phyloP scores from a whole-genome alignment of 1,140 invertebrate species.

The Periplaneta americana region DNA sequence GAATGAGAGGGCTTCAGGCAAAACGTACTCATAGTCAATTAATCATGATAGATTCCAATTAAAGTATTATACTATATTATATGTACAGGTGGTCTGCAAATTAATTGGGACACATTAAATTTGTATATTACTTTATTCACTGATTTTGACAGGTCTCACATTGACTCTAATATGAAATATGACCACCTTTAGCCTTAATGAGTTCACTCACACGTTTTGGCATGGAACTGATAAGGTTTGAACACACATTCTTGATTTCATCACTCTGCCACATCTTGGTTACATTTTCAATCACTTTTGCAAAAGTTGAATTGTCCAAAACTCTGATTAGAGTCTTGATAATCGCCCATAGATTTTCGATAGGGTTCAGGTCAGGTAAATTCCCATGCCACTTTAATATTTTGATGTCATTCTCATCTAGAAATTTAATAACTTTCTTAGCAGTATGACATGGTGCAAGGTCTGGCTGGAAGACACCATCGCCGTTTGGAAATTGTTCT shows the following conservation, averaged over 20 bases:
- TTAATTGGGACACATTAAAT: no score
- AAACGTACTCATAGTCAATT: no score
- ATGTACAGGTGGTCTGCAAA: no score
- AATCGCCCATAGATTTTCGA: conserved; percentile 4
- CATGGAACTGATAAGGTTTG: neutral
- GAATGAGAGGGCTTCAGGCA: no score
- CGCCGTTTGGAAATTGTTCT: neutral
- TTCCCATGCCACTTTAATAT: conserved; percentile 2
- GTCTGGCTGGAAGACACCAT: neutral
- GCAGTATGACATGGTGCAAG: neutral
- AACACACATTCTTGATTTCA: neutral
- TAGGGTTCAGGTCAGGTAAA: conserved; percentile 16
- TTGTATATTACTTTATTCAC: no score
- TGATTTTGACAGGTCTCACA: no score
- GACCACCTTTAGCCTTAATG: no score
- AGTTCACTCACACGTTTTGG: neutral
- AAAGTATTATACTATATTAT: no score
- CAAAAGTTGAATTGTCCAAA: neutral
- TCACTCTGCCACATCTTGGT: neutral
- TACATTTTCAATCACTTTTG: neutral
- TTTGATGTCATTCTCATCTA: neutral
- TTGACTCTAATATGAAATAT: no score
- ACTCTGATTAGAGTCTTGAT: neutral
- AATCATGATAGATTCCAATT: no score
- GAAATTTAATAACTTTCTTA: neutral